Evolutionary conservation across 2,113 vertebrate species (phyloP), one percentile per base, ranked within the genome.

Genomic region (Onychorhynchus coronatus): DNA sequence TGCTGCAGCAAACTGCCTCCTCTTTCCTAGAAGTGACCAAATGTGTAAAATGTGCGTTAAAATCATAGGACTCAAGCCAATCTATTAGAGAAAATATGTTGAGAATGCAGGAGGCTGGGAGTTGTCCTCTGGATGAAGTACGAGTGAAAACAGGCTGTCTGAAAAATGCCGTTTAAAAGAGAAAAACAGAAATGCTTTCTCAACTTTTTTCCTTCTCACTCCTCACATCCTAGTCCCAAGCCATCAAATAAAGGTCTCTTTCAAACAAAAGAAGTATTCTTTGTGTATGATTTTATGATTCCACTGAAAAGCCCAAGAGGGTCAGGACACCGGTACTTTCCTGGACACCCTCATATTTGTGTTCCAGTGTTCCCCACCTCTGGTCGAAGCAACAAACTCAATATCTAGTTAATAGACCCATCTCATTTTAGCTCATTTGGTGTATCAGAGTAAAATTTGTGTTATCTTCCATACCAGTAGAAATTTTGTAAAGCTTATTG

Each of bases 41-140:
- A 80, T 79, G 46, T 85, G 65, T 71, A 92, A 89, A 95, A 83
- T 92, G 56, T 76, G 42, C 79, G 53, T 96, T 97, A 93, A 97
- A 95, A 88, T 85, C 14, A 4, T 78, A 80, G 68, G 35, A 77
- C 27, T 73, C 35, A 35, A 82, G 83, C 77, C 66, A 70, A 27
- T 85, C 42, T 76, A 52, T 84, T 93, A 42, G 0, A 87, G 58
- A 79, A 97, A 94, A 94, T 91, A 97, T 61, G 75, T 81, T 81
- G 75, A 92, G 96, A 94, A 89, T 96, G 84, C 55, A 84, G 21
- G 65, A 50, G 3, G 46, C 81, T 81, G 58, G 49, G 82, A 85
- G 73, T 93, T 95, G 55, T 76, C 35, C 61, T 56, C 20, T 84
- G 24, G 72, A 11, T 85, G 82, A 95, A 84, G 58, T 77, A 70